A percentile compares a stretch with the other conserved stretches of the same genome.
These are phyloP conservation scores for Vimba vimba DNA, from an alignment of 2,113 vertebrate genomes.

Conservation along the genomic window DNA sequence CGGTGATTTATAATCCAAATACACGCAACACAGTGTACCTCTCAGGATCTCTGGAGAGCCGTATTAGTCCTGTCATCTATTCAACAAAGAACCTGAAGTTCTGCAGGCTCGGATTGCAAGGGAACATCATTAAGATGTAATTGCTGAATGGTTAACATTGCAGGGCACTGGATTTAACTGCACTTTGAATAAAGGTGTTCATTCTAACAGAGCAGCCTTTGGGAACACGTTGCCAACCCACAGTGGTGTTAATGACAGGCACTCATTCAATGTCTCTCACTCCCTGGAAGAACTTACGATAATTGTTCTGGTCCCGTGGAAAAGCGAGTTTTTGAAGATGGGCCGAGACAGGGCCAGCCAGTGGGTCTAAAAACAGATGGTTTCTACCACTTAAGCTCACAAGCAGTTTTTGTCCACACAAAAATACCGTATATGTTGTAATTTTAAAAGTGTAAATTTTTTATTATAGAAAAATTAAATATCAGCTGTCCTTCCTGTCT, in stretches of 20 bases:
- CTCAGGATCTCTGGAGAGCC: conserved; percentile 44
- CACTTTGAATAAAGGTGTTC: conserved; percentile 55
- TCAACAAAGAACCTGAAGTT: conserved; percentile 22
- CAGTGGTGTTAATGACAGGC: conserved; percentile 63
- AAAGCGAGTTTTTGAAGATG: conserved; percentile 61
- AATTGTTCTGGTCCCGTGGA: conserved; percentile 65
- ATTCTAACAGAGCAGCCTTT: conserved; percentile 49
- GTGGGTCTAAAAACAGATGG: conserved; percentile 49
- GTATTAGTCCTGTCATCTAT: conserved; percentile 54
- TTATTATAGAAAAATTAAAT: too few species aligned
- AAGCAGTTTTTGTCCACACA: conserved; percentile 42
- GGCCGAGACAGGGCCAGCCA: conserved; percentile 44
- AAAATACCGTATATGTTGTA: background rate
- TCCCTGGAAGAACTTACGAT: conserved; percentile 64
- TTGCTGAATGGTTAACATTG: conserved; percentile 42
- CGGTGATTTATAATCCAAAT: conserved; percentile 55
- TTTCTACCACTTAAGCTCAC: conserved; percentile 46
- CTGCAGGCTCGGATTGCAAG: conserved; percentile 25
- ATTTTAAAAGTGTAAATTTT: background rate
- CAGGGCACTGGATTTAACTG: conserved; percentile 29
- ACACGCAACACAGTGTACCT: conserved; percentile 51
- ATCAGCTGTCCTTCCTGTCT: too few species aligned
- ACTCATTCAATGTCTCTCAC: conserved; percentile 62
- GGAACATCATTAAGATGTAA: conserved; percentile 42
- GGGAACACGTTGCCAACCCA: conserved; percentile 53